Evolutionary conservation across 2,888 invertebrate genomes (phyloP).

Genomic region (Chalcosyrphus nemorum): DNA sequence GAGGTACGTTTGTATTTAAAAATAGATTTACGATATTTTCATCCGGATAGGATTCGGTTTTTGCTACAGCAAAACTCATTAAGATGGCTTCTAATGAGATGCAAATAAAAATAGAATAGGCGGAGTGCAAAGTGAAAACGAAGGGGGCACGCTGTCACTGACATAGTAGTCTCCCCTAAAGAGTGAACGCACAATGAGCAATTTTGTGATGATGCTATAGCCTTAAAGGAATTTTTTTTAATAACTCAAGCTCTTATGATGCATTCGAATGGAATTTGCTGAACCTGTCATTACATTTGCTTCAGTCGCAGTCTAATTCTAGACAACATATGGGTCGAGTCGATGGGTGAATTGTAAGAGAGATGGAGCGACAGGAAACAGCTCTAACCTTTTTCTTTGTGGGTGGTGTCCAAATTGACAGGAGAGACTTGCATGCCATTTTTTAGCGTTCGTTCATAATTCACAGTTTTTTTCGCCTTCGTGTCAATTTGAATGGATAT

Average conservation of each 20-base stretch:
- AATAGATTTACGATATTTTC: slow-evolving; percentile 62
- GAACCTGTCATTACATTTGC: too few relatives aligned
- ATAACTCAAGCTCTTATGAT: slow-evolving; percentile 1
- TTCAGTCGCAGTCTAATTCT: background rate
- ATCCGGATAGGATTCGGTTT: slow-evolving; percentile 31
- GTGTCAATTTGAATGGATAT: too few relatives aligned
- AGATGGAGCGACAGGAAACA: too few relatives aligned
- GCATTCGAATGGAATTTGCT: background rate
- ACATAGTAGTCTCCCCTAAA: background rate
- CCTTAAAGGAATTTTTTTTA: background rate
- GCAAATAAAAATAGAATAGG: slow-evolving; percentile 43
- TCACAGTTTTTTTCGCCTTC: too few relatives aligned
- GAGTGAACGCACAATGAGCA: background rate
- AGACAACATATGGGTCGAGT: too few relatives aligned
- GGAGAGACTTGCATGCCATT: too few relatives aligned
- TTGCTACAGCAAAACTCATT: slow-evolving; percentile 30
- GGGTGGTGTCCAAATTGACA: too few relatives aligned
- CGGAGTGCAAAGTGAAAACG: background rate
- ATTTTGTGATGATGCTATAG: slow-evolving; percentile 15
- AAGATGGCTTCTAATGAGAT: slow-evolving; percentile 45
- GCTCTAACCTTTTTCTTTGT: too few relatives aligned
- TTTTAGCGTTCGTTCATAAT: too few relatives aligned
- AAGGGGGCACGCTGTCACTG: background rate
- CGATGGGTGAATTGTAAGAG: too few relatives aligned
- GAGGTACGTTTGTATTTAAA: slow-evolving; percentile 38